A percentile compares a stretch with the other conserved stretches of the same genome.
Conservation (phyloP, 30 jellyfish, hydroid and myxozoan genomes). For the Aurelia sp. region DNA sequence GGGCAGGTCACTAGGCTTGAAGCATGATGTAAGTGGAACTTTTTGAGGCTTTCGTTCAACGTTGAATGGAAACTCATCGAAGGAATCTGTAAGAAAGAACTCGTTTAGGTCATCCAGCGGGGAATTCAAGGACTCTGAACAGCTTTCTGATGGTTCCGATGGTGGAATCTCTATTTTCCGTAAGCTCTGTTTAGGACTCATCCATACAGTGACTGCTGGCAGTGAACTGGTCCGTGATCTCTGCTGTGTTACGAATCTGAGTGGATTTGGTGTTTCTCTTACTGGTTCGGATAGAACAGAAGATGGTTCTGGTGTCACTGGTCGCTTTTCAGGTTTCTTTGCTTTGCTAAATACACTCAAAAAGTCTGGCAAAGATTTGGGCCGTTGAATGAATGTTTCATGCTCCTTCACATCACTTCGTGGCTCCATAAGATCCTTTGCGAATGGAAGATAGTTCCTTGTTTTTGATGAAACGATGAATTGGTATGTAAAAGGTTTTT, state of each 20-base stretch:
- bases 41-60: neutral
- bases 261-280: too few species aligned
- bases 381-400: conserved; percentile 14
- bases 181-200: neutral
- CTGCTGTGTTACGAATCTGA: neutral
- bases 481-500: conserved; percentile 10
- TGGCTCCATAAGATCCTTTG: too few species aligned
- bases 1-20: conserved; percentile 54
- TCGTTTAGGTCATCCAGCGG: conserved; percentile 27
- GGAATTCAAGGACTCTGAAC: conserved; percentile 16
- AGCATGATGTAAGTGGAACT: conserved; percentile 40
- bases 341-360: conserved; percentile 24
- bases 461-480: conserved; percentile 39
- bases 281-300: too few species aligned
- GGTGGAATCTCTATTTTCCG: neutral
- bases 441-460: conserved; percentile 18
- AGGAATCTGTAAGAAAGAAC: neutral
- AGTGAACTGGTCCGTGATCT: neutral
- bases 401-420: neutral
- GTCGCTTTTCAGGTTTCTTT: too few species aligned
- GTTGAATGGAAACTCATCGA: neutral
- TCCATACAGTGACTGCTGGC: neutral
- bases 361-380: conserved; percentile 51
- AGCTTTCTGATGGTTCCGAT: neutral
- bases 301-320: neutral